phyloP scores from a whole-genome alignment of 2,797 vertebrate species.

The Ispidina picta region DNA sequence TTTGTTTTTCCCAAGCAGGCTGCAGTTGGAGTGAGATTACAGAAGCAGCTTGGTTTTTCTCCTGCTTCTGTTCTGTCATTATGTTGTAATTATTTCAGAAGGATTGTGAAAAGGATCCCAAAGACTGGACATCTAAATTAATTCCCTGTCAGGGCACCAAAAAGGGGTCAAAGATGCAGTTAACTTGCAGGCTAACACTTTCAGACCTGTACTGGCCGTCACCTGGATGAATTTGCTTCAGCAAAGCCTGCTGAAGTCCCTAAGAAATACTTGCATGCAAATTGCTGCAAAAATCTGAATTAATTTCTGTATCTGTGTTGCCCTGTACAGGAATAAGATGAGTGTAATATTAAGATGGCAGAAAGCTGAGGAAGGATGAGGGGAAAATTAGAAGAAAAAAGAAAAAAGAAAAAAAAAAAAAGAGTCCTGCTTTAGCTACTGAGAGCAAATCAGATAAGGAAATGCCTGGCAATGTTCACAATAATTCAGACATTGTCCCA shows the following conservation, averaged over 20 bases:
- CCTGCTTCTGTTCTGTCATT: not conserved
- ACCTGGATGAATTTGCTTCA: constrained; percentile 17
- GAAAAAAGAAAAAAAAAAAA: not conserved
- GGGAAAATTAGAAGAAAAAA: not conserved
- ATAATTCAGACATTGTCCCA: constrained; percentile 51
- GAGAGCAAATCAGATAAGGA: not conserved
- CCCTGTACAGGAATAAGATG: not conserved
- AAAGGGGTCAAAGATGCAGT: constrained; percentile 2
- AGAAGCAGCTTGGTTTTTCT: constrained; percentile 17
- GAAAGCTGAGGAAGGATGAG: not conserved
- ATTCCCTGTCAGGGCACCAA: constrained; percentile 7
- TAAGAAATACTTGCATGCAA: not conserved
- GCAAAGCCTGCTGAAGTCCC: not conserved
- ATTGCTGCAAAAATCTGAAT: not conserved
- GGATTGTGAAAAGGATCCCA: constrained; percentile 1
- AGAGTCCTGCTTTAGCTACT: not conserved
- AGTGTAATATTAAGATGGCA: not conserved
- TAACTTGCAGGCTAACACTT: not conserved
- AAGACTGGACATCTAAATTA: constrained; percentile 18
- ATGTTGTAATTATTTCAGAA: constrained; percentile 33
- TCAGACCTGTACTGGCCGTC: not conserved
- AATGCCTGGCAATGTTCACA: not conserved
- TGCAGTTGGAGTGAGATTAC: not conserved
- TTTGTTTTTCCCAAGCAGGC: not conserved
- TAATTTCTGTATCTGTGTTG: not conserved